Evolutionary conservation across 2,113 vertebrate species (phyloP).

Genomic region (Malurus cyaneus): DNA sequence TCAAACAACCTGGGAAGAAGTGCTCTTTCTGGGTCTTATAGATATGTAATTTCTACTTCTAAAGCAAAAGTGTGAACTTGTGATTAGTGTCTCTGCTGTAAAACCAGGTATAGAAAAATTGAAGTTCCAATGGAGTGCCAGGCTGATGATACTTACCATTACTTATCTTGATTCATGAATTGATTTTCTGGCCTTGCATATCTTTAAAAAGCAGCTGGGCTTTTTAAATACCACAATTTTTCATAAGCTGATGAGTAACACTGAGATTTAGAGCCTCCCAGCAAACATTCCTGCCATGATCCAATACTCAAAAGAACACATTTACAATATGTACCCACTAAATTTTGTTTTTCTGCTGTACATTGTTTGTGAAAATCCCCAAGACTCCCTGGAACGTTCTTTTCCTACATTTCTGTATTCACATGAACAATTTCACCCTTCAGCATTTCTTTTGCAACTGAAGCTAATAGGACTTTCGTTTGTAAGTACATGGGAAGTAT

Average conservation of each 20-base stretch:
- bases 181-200: slow-evolving; percentile 65
- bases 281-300: not conserved
- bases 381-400: not conserved
- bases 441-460: not conserved
- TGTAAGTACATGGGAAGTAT: not conserved
- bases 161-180: slow-evolving; percentile 51
- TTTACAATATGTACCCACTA: not conserved
- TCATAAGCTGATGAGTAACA: slow-evolving; percentile 56
- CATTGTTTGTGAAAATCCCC: not conserved
- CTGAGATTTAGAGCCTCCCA: slow-evolving; percentile 54
- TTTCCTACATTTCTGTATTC: slow-evolving; percentile 24
- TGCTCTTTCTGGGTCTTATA: not conserved
- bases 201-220: slow-evolving; percentile 45
- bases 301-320: slow-evolving; percentile 13
- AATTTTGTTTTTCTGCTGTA: slow-evolving; percentile 26
- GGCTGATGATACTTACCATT: slow-evolving; percentile 27
- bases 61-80: not conserved
- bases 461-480: not conserved
- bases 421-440: slow-evolving; percentile 21
- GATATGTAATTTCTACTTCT: not conserved
- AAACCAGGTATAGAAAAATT: not conserved
- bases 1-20: not conserved
- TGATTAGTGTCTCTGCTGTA: not conserved
- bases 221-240: slow-evolving; percentile 56
- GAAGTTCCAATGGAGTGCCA: not conserved